phyloP scores from a whole-genome alignment of 2,888 invertebrate genomes.

The Lochmaea capreae region DNA sequence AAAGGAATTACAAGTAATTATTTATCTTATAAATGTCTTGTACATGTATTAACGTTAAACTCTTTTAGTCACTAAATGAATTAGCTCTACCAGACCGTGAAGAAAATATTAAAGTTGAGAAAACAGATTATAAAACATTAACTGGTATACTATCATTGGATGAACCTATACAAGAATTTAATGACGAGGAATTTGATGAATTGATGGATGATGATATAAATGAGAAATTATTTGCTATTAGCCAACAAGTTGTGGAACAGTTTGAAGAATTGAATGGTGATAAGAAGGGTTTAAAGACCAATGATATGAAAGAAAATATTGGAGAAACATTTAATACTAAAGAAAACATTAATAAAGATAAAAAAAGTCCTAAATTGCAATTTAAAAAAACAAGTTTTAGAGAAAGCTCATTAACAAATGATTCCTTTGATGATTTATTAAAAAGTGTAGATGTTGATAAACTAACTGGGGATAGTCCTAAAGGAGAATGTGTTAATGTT shows the following conservation, averaged over 20 bases:
- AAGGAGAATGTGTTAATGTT: not conserved
- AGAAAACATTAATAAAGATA: not conserved
- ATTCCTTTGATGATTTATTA: constrained; percentile 38
- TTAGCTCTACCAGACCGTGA: constrained; percentile 56
- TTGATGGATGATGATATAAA: constrained; percentile 62
- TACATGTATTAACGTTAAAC: not conserved
- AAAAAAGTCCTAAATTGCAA: constrained; percentile 13
- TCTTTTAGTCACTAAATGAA: constrained; percentile 53
- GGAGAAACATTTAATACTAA: not conserved
- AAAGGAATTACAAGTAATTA: constrained; percentile 55
- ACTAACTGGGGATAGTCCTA: constrained; percentile 8
- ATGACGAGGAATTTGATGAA: constrained; percentile 47
- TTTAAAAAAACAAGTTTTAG: constrained; percentile 27
- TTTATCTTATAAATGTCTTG: not conserved
- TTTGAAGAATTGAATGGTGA: constrained; percentile 23
- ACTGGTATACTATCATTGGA: constrained; percentile 10
- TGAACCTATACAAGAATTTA: constrained; percentile 19
- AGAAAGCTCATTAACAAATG: constrained; percentile 30
- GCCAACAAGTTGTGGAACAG: constrained; percentile 59
- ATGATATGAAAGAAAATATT: not conserved
- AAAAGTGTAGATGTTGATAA: constrained; percentile 28
- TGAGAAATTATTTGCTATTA: constrained; percentile 59
- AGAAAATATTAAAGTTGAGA: constrained; percentile 54
- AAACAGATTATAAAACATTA: constrained; percentile 51
- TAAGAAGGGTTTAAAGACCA: not conserved